These are phyloP conservation scores for Pangasius larnaudii DNA, from an alignment of 2,797 vertebrate genomes.

Conservation along the genomic window DNA sequence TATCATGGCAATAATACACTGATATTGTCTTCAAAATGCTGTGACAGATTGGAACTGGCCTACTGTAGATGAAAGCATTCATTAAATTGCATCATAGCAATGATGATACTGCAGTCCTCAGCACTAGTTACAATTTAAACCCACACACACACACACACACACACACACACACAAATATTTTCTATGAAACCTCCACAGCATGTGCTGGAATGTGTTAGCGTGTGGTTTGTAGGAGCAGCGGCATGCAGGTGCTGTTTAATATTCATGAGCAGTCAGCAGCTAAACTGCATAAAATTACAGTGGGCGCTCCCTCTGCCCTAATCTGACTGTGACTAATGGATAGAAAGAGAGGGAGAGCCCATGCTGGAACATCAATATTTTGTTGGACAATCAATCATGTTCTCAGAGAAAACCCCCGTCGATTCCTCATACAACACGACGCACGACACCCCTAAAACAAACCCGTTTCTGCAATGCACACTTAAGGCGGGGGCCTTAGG, in stretches of 20 bases:
- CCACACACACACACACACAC: conserved; percentile 4
- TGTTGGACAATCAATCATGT: conserved; percentile 75
- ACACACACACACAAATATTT: neutral
- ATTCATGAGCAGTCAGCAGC: conserved; percentile 60
- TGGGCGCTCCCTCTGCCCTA: conserved; percentile 59
- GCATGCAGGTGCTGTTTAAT: conserved; percentile 38
- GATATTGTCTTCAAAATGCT: neutral
- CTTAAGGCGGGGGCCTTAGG: neutral
- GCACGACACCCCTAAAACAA: conserved; percentile 56
- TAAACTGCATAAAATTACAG: conserved; percentile 71
- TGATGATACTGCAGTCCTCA: conserved; percentile 45
- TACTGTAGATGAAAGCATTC: conserved; percentile 56
- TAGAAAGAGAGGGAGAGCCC: conserved; percentile 60
- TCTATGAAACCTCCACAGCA: conserved; percentile 53
- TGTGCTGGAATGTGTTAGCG: conserved; percentile 52
- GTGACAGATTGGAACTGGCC: neutral
- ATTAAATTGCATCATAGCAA: conserved; percentile 67
- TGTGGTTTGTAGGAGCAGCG: conserved; percentile 50
- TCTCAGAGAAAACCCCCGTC: conserved; percentile 35
- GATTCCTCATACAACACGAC: conserved; percentile 48
- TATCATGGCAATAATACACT: conserved; percentile 6
- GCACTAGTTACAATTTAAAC: neutral
- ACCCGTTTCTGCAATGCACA: conserved; percentile 42
- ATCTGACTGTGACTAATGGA: conserved; percentile 73
- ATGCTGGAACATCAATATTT: conserved; percentile 72